phyloP scores from a whole-genome alignment of 2,113 vertebrate species.

The Maccullochella peelii region DNA sequence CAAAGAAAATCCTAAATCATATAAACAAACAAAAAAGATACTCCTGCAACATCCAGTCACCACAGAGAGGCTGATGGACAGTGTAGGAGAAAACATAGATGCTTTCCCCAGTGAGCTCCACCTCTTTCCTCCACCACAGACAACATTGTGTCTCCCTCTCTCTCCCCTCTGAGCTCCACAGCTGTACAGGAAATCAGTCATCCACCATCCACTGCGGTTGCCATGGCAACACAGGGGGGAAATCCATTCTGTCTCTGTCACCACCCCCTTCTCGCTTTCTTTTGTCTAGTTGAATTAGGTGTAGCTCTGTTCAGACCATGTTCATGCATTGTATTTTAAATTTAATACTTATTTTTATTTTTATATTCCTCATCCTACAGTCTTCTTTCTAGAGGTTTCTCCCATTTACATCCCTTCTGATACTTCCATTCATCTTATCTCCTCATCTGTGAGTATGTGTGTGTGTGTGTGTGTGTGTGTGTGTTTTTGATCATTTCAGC shows the following conservation, averaged over 20 bases:
- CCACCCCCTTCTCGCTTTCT: slow-evolving; percentile 24
- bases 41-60: background rate
- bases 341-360: background rate
- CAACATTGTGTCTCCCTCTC: slow-evolving; percentile 39
- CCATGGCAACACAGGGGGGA: slow-evolving; percentile 85
- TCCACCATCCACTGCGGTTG: slow-evolving; percentile 78
- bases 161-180: slow-evolving; percentile 69
- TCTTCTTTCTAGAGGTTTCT: background rate
- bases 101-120: slow-evolving; percentile 48
- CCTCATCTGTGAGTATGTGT: slow-evolving; percentile 12
- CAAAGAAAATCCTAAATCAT: background rate
- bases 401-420: background rate
- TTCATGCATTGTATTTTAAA: background rate
- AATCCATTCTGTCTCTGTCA: slow-evolving; percentile 70
- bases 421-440: background rate
- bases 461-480: slow-evolving; percentile 34
- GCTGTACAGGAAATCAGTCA: slow-evolving; percentile 87
- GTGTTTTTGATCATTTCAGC: slow-evolving; percentile 35
- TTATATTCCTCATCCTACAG: background rate
- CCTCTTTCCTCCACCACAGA: slow-evolving; percentile 58
- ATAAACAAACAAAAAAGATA: background rate
- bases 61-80: slow-evolving; percentile 1
- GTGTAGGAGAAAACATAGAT: slow-evolving; percentile 48
- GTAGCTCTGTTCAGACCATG: slow-evolving; percentile 9
- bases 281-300: slow-evolving; percentile 53